These are phyloP conservation scores for Drosophila barbarae DNA, from an alignment of 2,888 invertebrate species.

Conservation along the genomic window DNA sequence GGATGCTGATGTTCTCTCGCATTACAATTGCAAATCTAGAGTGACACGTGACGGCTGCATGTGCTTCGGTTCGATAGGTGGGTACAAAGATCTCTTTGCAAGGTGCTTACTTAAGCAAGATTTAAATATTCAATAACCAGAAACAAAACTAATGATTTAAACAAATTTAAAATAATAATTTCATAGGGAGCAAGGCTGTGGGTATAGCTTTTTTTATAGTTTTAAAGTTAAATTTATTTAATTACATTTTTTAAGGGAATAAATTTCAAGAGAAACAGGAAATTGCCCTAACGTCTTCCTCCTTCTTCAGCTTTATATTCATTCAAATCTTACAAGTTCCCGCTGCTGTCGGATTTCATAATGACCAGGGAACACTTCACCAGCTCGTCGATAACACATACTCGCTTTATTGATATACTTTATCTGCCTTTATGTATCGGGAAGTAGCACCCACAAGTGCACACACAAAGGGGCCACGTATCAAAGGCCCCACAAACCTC, in stretches of 20 bases:
- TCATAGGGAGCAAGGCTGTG: too few relatives aligned
- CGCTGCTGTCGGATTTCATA: slow-evolving; percentile 21
- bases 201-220: background rate
- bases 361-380: slow-evolving; percentile 12
- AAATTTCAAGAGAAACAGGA: background rate
- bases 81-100: slow-evolving; percentile 4
- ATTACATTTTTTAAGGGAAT: background rate
- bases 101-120: background rate
- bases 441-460: slow-evolving; percentile 2
- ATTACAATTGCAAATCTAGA: slow-evolving; percentile 14
- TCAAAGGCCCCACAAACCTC: slow-evolving; percentile 17
- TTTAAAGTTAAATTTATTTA: background rate
- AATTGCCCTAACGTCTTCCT: background rate
- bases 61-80: background rate
- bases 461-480: slow-evolving; percentile 16
- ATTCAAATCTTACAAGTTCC: slow-evolving; percentile 6
- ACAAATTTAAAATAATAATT: background rate
- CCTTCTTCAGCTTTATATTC: background rate
- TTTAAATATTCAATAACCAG: background rate
- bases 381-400: slow-evolving; percentile 4
- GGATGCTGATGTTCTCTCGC: background rate
- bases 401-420: background rate
- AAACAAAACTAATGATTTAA: background rate
- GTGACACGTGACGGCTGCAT: slow-evolving; percentile 2
- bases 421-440: slow-evolving; percentile 20